Evolutionary conservation across 1,140 invertebrate species (phyloP).

Genomic region (Steinernema khuongi): DNA sequence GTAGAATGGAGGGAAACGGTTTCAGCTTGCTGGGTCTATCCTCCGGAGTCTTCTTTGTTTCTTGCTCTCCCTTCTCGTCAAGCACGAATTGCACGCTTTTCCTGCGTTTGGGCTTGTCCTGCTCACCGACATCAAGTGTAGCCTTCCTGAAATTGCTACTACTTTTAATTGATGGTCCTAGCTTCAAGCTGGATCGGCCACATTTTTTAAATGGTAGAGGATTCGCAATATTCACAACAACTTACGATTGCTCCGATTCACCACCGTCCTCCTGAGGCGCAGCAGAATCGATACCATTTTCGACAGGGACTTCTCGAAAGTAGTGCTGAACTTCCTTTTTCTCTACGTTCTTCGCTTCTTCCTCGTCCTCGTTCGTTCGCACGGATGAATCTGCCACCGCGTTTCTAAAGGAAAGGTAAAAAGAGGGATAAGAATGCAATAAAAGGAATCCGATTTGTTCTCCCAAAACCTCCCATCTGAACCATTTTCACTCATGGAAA

Average conservation of each 20-base stretch:
- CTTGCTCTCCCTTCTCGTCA: conserved; percentile 9
- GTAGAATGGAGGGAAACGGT: conserved; percentile 4
- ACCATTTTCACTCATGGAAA: not conserved
- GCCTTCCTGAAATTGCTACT: not conserved
- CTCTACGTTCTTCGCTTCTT: not conserved
- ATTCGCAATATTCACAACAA: conserved; percentile 10
- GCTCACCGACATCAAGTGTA: conserved; percentile 6
- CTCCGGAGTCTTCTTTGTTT: conserved; percentile 12
- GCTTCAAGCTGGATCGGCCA: too few relatives aligned
- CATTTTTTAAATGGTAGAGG: too few relatives aligned
- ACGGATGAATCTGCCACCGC: not conserved
- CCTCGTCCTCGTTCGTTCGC: too few relatives aligned
- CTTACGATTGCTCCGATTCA: not conserved
- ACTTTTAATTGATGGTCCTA: not conserved
- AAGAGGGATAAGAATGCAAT: not conserved
- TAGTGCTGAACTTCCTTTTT: too few relatives aligned
- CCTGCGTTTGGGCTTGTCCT: conserved; percentile 15
- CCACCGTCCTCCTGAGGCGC: conserved; percentile 10
- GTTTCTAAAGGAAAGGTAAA: too few relatives aligned
- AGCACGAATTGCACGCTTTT: conserved; percentile 19
- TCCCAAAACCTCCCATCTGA: not conserved
- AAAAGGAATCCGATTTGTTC: conserved; percentile 14
- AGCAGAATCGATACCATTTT: not conserved
- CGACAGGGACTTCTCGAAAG: not conserved
- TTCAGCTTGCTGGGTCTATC: not conserved